These are phyloP conservation scores for Himalopsyche anomala DNA, from an alignment of 2,888 invertebrate genomes.

Conservation along the genomic window DNA sequence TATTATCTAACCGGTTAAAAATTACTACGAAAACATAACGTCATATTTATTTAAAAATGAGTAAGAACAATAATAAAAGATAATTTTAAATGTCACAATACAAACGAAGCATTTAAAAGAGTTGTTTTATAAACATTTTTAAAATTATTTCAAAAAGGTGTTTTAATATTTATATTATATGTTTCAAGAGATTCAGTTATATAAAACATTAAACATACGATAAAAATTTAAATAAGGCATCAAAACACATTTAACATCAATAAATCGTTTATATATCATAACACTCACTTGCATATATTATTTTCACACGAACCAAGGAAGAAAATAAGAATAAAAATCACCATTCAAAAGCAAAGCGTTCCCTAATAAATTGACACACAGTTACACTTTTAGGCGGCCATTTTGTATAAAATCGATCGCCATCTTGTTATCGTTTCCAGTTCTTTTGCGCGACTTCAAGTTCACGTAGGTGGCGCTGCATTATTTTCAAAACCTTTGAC, in stretches of 20 bases:
- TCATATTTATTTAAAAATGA: too few species aligned
- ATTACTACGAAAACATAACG: too few species aligned
- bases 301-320: slow-evolving; percentile 43
- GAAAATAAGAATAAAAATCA: slow-evolving; percentile 28
- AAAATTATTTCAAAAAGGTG: too few species aligned
- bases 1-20: too few species aligned
- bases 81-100: too few species aligned
- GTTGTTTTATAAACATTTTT: too few species aligned
- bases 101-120: too few species aligned
- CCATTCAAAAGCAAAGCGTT: slow-evolving; percentile 49
- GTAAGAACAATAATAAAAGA: too few species aligned
- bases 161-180: neutral
- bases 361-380: slow-evolving; percentile 51
- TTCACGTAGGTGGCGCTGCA: slow-evolving; percentile 62
- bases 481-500: slow-evolving; percentile 83
- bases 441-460: neutral
- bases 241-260: slow-evolving; percentile 64
- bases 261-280: slow-evolving; percentile 48
- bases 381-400: slow-evolving; percentile 44
- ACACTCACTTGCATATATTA: slow-evolving; percentile 32
- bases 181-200: neutral
- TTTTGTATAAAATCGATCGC: slow-evolving; percentile 42
- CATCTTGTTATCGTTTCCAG: slow-evolving; percentile 50
- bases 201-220: slow-evolving; percentile 46
- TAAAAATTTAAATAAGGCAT: slow-evolving; percentile 62